Conservation (phyloP, 1,140 invertebrate genomes). For the Drosophila sproati region DNA sequence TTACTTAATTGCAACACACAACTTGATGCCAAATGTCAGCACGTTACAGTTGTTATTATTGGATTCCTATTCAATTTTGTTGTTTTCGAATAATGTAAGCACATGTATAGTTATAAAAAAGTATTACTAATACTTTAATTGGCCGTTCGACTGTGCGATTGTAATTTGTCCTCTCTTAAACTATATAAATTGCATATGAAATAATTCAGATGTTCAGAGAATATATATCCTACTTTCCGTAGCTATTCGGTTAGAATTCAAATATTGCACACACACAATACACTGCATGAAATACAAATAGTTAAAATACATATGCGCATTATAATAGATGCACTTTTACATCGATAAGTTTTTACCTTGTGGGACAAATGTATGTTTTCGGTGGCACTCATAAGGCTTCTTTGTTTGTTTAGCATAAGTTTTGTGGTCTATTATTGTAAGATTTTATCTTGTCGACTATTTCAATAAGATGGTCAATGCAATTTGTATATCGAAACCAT, state of each 20-base stretch:
- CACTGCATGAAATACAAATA: constrained; percentile 16
- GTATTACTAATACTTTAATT: constrained; percentile 72
- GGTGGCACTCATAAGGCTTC: constrained; percentile 69
- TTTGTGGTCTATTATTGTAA: constrained; percentile 69
- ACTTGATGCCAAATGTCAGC: constrained; percentile 41
- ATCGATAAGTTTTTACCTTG: constrained; percentile 60
- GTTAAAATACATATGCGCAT: constrained; percentile 9
- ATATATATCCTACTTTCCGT: neutral
- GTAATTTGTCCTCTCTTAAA: constrained; percentile 1
- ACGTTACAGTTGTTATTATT: constrained; percentile 24
- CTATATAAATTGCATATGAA: constrained; percentile 5
- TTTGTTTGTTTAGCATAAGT: constrained; percentile 69
- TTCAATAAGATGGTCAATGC: constrained; percentile 51
- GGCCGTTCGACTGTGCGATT: constrained; percentile 5
- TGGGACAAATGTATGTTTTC: constrained; percentile 52
- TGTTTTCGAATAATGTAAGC: constrained; percentile 44
- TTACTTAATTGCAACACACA: constrained; percentile 10
- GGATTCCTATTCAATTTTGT: constrained; percentile 25
- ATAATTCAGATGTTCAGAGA: neutral
- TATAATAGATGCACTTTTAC: constrained; percentile 18
- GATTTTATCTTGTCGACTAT: constrained; percentile 62
- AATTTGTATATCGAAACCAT: constrained; percentile 56
- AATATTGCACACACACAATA: constrained; percentile 10
- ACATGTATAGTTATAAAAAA: constrained; percentile 41
- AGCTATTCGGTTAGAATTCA: neutral